Base-by-base conservation (phyloP, 37 sponge, comb jelly and placozoan genomes). In the Cladorhizidae sp. region DNA sequence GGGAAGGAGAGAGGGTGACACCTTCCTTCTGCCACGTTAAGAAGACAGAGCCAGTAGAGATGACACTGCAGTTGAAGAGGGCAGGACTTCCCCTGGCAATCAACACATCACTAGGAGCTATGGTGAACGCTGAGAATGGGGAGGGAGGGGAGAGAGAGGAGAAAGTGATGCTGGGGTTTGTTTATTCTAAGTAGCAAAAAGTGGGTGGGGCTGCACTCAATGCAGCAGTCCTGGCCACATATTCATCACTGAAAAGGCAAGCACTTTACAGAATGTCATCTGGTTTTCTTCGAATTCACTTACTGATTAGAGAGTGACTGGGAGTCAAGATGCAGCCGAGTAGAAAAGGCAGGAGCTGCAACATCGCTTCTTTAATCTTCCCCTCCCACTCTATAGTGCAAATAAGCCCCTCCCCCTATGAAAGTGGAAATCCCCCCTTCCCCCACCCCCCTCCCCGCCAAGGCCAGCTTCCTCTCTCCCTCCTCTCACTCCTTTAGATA, bases 21-120 rank as follows among this genome's bases (percentile, higher is more conserved):
- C 80, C 76, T 15, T 73, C 67, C 38, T 67, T 73, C 51, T 26
- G 59, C 92, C 92, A 91, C 21, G 17, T 40, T 37, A 83, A 50
- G 36, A 84, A 79, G 43, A 77, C 80, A 3, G 84, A 63, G 37
- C 37, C 57, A 67, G 83, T 43, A 7, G 87, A 40, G 1, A 63
- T 50, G 69, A 83, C 70, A 15, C 38, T 11, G 57, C 92, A 91
- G 71, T 83, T 55, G 71, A 91, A 91, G 1, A 40, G 29, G 21
- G 80, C 92, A 35, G 64, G 37, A 11, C 42, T 56, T 0, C 92
- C 92, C 22, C 36, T 69, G 9, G 92, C 92, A 25, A 87, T 59
- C 9, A 83, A 15, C 12, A 70, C 38, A 50, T 91, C 67, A 18
- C 29, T 37, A 9, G 92, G 92, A 26, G 57, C 67, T 2, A 26